A percentile compares a stretch with the other conserved stretches of the same genome.
phyloP scores from a whole-genome alignment of 2,113 vertebrate genomes.

The Tachuris rubrigastra region DNA sequence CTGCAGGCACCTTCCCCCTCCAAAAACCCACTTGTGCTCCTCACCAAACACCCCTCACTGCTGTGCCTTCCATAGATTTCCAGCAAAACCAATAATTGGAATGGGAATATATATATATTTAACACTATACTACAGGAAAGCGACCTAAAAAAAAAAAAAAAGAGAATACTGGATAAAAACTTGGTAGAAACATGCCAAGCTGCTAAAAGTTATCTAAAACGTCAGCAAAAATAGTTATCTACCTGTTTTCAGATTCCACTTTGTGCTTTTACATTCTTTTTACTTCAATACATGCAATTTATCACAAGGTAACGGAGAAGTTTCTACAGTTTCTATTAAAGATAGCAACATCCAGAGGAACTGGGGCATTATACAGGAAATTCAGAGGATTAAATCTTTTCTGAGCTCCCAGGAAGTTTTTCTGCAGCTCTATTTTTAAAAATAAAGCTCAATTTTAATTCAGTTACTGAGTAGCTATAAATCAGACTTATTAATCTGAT shows the following conservation, averaged over 20 bases:
- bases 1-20: background rate
- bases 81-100: background rate
- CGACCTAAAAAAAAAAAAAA: background rate
- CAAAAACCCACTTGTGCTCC: background rate
- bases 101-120: background rate
- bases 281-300: background rate
- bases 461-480: background rate
- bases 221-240: background rate
- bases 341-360: background rate
- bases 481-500: background rate
- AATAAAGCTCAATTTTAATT: background rate
- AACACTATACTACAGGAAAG: background rate
- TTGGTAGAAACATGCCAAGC: background rate
- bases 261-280: background rate
- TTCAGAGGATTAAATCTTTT: background rate
- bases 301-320: background rate
- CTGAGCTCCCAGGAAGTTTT: background rate
- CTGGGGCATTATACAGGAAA: background rate
- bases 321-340: background rate
- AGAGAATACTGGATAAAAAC: background rate
- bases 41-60: background rate
- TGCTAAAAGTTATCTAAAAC: background rate
- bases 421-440: background rate
- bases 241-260: background rate
- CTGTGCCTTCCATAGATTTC: background rate